phyloP scores from a whole-genome alignment of 2,113 vertebrate genomes.

The Carlito syrichta region DNA sequence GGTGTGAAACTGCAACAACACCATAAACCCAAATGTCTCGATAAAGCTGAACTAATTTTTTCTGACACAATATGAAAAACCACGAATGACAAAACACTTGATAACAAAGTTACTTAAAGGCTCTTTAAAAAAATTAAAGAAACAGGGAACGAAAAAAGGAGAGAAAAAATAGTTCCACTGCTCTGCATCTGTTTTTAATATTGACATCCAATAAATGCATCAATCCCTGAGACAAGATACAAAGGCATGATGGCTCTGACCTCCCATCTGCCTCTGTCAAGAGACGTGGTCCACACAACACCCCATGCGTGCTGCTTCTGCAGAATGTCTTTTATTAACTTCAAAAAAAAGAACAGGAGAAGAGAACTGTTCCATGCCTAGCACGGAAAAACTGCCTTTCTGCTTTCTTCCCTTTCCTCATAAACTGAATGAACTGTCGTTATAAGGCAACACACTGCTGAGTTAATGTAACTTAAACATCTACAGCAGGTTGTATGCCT shows the following conservation, averaged over 20 bases:
- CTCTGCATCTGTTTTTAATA: not conserved
- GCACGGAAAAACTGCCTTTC: not conserved
- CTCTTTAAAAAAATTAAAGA: not conserved
- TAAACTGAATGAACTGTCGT: constrained; percentile 37
- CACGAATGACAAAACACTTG: not conserved
- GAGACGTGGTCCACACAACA: not conserved
- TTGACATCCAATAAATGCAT: not conserved
- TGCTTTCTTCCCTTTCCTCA: not conserved
- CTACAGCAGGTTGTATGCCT: constrained; percentile 53
- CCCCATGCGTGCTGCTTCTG: not conserved
- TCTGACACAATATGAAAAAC: not conserved
- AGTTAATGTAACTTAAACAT: constrained; percentile 59
- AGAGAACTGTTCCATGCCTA: not conserved
- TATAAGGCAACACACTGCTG: constrained; percentile 44
- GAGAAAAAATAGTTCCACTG: not conserved
- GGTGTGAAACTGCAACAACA: not conserved
- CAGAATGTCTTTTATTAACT: not conserved
- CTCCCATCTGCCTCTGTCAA: not conserved
- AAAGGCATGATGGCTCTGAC: not conserved
- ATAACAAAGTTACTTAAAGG: not conserved
- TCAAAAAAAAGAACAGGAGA: not conserved
- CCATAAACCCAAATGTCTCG: not conserved
- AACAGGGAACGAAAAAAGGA: not conserved
- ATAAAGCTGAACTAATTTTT: not conserved
- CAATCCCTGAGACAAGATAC: not conserved